A percentile compares a stretch with the other conserved stretches of the same genome.
Evolutionary conservation across 2,888 invertebrate genomes (phyloP).

Genomic region (Gisinianus flammeolus): DNA sequence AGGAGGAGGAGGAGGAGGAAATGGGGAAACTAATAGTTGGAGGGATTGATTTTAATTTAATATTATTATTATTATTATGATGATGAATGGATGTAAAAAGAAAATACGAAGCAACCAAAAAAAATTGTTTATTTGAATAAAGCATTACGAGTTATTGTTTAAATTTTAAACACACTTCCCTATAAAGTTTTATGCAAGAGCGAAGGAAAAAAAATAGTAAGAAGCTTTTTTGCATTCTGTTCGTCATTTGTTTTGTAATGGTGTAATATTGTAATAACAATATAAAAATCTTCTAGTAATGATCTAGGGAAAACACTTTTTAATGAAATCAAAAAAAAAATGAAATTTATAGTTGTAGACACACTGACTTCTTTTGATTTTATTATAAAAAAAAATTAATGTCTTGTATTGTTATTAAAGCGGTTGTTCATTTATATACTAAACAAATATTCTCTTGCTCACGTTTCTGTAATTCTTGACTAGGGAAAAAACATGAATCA

Average conservation of each 20-base stretch:
- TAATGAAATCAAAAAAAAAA: not conserved
- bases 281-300: not conserved
- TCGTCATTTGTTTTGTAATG: not conserved
- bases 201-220: not conserved
- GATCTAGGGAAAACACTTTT: not conserved
- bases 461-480: no score
- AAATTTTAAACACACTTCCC: not conserved
- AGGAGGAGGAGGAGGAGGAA: constrained; percentile 23
- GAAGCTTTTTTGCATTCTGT: not conserved
- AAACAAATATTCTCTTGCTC: no score
- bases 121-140: no score
- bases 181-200: not conserved
- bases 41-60: constrained; percentile 7
- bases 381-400: not conserved
- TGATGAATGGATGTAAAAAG: not conserved
- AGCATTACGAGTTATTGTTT: not conserved
- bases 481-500: no score
- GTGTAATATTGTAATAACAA: not conserved
- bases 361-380: not conserved
- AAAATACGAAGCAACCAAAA: not conserved
- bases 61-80: not conserved
- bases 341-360: not conserved
- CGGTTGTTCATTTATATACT: no score
- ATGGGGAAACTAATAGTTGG: constrained; percentile 8
- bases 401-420: no score